Base-by-base conservation (phyloP, 2,113 vertebrate genomes). In the Odobenus rosmarus region DNA sequence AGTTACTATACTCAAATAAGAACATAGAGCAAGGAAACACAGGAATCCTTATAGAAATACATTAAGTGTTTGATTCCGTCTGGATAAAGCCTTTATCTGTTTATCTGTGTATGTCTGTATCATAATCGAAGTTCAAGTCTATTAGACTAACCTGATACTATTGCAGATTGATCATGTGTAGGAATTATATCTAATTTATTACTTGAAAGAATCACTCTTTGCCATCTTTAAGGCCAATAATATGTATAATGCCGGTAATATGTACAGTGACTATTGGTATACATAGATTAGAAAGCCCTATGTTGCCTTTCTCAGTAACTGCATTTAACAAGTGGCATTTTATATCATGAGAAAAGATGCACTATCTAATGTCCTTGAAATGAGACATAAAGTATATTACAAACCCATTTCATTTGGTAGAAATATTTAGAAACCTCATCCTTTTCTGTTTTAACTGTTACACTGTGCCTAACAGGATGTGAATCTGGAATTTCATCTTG, bases 281-380 rank as follows among this genome's bases (percentile, higher is more conserved):
- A n/a, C 59, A 51, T 67, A 95, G 61, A 83, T 82, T 51, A 84
- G 23, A 80, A 95, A 95, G 4, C 31, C 13, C 21, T 72, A 19
- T 39, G 10, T 83, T 87, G 5, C 51, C 21, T 97, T 46, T 97
- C 53, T 81, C 51, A 85, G 74, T 82, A 93, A 92, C 39, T 94
- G 67, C 28, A 46, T 76, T 77, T 92, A 80, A 92, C 64, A 61
- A 85, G 11, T 18, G 62, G 24, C 39, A 81, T 96, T 96, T 97
- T 81, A 71, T 87, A 64, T 59, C 18, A 92, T 55, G 33, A 61
- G 59, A 94, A 85, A 87, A 86, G 33, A 69, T 36, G 88, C 0
- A 23, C 18, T 53, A 9, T 77, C 53, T 91, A 46, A 90, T 91
- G 46, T 88, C 33, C 33, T 80, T 55, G 15, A 93, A 55, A 31